These are phyloP conservation scores for Olivierus martensii DNA, from an alignment of 1,140 invertebrate species.

Conservation along the genomic window DNA sequence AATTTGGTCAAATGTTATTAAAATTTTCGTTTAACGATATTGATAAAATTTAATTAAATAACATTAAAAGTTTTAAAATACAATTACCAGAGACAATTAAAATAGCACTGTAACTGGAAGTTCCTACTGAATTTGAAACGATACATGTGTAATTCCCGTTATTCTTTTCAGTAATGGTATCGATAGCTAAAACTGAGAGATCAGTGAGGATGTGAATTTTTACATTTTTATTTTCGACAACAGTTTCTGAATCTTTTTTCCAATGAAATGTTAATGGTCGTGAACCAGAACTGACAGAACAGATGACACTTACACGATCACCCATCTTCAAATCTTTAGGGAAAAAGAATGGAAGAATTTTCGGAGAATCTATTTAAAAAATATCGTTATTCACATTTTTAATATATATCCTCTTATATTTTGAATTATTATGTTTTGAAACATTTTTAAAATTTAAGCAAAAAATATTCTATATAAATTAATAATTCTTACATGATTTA, in stretches of 20 bases:
- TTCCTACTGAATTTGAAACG: slow-evolving; percentile 79
- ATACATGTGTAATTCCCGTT: slow-evolving; percentile 63
- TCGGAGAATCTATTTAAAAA: too few species aligned
- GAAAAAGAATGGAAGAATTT: neutral
- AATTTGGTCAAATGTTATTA: too few species aligned
- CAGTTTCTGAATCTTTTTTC: neutral
- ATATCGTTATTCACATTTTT: too few species aligned
- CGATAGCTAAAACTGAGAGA: neutral
- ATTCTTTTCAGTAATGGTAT: neutral
- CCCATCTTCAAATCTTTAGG: neutral
- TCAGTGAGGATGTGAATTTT: neutral
- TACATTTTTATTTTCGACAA: neutral
- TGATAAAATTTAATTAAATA: too few species aligned
- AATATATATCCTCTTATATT: too few species aligned
- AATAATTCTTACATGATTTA: too few species aligned
- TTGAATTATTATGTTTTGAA: too few species aligned
- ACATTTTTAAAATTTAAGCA: too few species aligned
- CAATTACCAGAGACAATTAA: neutral
- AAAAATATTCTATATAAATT: too few species aligned
- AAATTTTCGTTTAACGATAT: too few species aligned
- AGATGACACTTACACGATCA: neutral
- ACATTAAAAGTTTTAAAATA: too few species aligned
- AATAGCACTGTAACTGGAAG: neutral
- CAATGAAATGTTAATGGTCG: neutral
- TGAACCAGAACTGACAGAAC: neutral